These are phyloP conservation scores for Eumacrocentrus americanus DNA, from an alignment of 2,888 invertebrate species.

Conservation along the genomic window DNA sequence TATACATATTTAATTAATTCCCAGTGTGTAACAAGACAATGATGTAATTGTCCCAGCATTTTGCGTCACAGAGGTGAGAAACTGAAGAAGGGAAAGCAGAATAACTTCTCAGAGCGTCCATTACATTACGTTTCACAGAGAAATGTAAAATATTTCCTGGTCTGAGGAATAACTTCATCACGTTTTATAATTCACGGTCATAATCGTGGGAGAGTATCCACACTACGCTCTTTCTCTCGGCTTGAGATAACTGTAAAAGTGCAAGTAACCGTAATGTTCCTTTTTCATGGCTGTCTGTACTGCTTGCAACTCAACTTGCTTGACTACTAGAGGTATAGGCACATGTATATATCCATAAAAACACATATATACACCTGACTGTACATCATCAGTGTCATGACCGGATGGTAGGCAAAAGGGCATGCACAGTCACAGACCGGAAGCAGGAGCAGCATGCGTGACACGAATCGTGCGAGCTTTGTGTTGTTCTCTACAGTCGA, in stretches of 20 bases:
- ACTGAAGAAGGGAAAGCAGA: not conserved
- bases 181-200: slow-evolving; percentile 28
- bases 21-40: too few relatives aligned
- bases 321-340: not conserved
- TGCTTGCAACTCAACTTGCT: not conserved
- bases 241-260: slow-evolving; percentile 28
- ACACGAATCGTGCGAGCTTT: slow-evolving; percentile 40
- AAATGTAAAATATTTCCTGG: slow-evolving; percentile 1
- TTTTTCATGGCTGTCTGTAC: too few relatives aligned
- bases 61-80: not conserved
- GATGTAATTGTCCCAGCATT: not conserved
- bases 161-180: not conserved
- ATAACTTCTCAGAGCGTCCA: not conserved
- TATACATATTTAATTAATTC: too few relatives aligned
- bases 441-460: slow-evolving; percentile 44
- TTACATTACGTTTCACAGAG: not conserved
- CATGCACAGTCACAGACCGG: slow-evolving; percentile 35
- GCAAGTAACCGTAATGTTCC: slow-evolving; percentile 22
- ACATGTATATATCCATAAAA: not conserved
- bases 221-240: slow-evolving; percentile 7
- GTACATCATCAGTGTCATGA: too few relatives aligned
- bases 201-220: slow-evolving; percentile 26
- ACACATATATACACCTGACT: not conserved
- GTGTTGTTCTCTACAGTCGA: slow-evolving; percentile 1
- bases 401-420: slow-evolving; percentile 22